phyloP scores from a whole-genome alignment of 1,140 invertebrate species.

The Drosophila ananassae region DNA sequence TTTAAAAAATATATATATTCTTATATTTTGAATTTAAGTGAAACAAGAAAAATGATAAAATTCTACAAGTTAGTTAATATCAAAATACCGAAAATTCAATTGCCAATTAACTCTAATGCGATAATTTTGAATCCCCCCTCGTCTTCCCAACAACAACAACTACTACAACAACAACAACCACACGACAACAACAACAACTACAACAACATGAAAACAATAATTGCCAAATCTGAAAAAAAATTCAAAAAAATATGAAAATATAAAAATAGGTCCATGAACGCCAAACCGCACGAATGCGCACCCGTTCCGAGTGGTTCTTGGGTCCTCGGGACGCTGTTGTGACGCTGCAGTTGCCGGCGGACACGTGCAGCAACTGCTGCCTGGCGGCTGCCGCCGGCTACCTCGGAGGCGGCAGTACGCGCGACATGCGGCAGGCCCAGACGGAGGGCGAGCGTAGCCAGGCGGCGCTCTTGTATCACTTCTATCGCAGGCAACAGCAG shows the following conservation, averaged over 20 bases:
- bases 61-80: constrained; percentile 29
- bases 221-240: constrained; percentile 29
- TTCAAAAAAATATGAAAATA: constrained; percentile 24
- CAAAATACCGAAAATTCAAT: constrained; percentile 47
- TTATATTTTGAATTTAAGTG: constrained; percentile 27
- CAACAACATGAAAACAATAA: constrained; percentile 27
- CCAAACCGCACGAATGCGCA: constrained; percentile 96
- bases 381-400: constrained; percentile 70
- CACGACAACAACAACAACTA: constrained; percentile 53
- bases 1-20: constrained; percentile 18
- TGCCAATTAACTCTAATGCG: constrained; percentile 74
- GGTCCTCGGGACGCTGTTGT: constrained; percentile 86
- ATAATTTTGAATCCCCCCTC: constrained; percentile 79
- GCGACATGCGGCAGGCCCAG: constrained; percentile 62
- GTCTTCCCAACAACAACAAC: constrained; percentile 49
- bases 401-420: constrained; percentile 71
- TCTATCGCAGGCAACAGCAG: constrained; percentile 69
- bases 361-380: constrained; percentile 80
- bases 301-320: constrained; percentile 97
- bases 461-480: constrained; percentile 63
- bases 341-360: constrained; percentile 65
- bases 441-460: constrained; percentile 46
- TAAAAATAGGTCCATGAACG: constrained; percentile 93
- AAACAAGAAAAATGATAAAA: constrained; percentile 32
- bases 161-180: constrained; percentile 36